Conservation (phyloP, 2,797 vertebrate genomes). For the Gambusia yucatana region DNA sequence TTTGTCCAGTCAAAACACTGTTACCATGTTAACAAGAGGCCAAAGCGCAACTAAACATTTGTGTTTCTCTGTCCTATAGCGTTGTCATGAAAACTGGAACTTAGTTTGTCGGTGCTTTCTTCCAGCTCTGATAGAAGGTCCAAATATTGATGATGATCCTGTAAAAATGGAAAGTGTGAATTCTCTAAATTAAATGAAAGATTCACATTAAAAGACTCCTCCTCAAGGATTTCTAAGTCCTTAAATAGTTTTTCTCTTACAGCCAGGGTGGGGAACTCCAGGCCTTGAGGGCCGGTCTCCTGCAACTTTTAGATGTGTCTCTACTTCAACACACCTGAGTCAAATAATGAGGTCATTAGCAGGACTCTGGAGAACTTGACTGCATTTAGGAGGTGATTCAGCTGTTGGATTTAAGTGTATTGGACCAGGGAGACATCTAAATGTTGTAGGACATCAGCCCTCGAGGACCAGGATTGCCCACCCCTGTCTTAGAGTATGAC, state of each 20-base stretch:
- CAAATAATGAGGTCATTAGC: too few species aligned
- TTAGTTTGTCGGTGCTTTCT: neutral
- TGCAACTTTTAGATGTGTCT: too few species aligned
- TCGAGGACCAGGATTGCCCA: too few species aligned
- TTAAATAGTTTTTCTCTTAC: conserved; percentile 10
- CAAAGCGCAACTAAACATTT: neutral
- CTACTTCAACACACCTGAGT: too few species aligned
- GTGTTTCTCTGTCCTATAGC: neutral
- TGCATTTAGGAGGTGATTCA: too few species aligned
- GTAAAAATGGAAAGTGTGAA: neutral
- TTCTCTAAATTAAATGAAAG: neutral
- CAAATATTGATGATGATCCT: neutral
- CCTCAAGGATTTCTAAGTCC: neutral
- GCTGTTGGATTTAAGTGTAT: too few species aligned
- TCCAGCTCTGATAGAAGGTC: neutral
- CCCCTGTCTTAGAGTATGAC: conserved; percentile 10
- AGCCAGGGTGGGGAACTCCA: neutral
- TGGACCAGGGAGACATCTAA: too few species aligned
- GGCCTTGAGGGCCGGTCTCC: too few species aligned
- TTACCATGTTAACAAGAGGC: too few species aligned
- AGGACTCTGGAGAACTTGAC: too few species aligned
- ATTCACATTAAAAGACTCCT: neutral
- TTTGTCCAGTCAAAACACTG: neutral
- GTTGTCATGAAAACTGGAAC: neutral
- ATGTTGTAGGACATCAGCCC: too few species aligned